Base-by-base conservation (phyloP, 2,113 vertebrate genomes). In the Pelodiscus sinensis region DNA sequence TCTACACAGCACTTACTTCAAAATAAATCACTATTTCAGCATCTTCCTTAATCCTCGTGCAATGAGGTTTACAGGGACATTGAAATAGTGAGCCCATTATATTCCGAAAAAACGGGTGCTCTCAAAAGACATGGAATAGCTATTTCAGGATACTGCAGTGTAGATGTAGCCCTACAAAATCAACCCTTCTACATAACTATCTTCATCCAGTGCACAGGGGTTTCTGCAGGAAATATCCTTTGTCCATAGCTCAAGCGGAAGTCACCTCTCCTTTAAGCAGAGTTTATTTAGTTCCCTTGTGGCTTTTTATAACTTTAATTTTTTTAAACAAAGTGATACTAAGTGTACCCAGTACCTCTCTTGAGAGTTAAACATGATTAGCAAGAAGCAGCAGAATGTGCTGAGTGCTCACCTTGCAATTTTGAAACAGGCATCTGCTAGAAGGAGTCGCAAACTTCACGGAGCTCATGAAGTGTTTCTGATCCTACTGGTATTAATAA, bases 401-500 rank as follows among this genome's bases (percentile, higher is more conserved):
- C 25, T 81, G 84, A 50, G 82, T 88, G 21, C 9, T 58, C 50
- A 62, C 0, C 62, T 2, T 38, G 29, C 5, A 31, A 9, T 79
- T n/a, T 2, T 38, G 13, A 93, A 92, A 77, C 11, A 50, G 13
- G 22, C 12, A 81, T n/a, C 21, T 93, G n/a, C 14, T 84, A 73
- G 62, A 85, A 82, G 29, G 16, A 3, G 68, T 1, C 2, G 19
- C 13, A 58, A 87, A 75, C 86, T 50, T 73, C 82, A 65, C 56
- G 22, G 2, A 85, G 12, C 14, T n/a, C 14, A 22, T 4, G 8
- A 9, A 27, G 14, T 71, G 7, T 52, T 21, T 60, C 52, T 91
- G 58, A 82, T 77, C 19, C 75, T 51, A 84, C 3, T 84, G 8
- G 6, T n/a, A 68, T 82, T 88, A 86, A 73, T 88, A 90, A 93